Percentiles rank a stretch among this genome's conserved stretches.
Evolutionary conservation across 2,797 vertebrate species (phyloP).

Genomic region (Euphonia xanthogaster): DNA sequence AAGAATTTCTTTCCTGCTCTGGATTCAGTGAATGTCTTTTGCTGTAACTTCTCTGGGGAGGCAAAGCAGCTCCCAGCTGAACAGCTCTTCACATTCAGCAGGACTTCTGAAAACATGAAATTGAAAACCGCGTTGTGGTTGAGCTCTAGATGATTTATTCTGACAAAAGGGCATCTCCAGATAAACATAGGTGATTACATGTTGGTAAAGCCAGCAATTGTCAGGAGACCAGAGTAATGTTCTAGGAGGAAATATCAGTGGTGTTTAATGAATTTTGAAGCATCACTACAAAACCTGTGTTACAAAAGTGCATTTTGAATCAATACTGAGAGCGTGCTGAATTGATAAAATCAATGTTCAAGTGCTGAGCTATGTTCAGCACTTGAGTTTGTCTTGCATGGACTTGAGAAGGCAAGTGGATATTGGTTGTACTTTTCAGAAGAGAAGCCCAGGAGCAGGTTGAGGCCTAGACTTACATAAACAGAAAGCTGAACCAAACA

Average conservation of each 20-base stretch:
- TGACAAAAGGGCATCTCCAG: conserved; percentile 10
- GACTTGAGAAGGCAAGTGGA: background rate
- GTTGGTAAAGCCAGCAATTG: background rate
- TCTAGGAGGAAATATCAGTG: background rate
- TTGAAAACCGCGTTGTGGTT: background rate
- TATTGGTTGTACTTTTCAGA: background rate
- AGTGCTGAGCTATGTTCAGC: background rate
- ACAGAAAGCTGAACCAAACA: background rate
- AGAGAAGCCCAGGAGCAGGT: background rate
- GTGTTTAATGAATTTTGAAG: background rate
- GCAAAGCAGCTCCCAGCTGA: conserved; percentile 8
- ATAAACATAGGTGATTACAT: background rate
- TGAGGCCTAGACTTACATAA: background rate
- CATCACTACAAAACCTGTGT: background rate
- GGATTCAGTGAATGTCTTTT: background rate
- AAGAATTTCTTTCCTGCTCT: background rate
- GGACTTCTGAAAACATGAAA: background rate
- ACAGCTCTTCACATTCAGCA: background rate
- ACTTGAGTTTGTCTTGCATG: background rate
- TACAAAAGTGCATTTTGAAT: background rate
- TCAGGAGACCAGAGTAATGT: background rate
- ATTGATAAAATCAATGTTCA: background rate
- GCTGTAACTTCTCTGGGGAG: background rate
- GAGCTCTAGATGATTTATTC: background rate
- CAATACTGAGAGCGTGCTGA: background rate